These are phyloP conservation scores for Diaphora mendica DNA, from an alignment of 2,888 invertebrate species.

Conservation along the genomic window DNA sequence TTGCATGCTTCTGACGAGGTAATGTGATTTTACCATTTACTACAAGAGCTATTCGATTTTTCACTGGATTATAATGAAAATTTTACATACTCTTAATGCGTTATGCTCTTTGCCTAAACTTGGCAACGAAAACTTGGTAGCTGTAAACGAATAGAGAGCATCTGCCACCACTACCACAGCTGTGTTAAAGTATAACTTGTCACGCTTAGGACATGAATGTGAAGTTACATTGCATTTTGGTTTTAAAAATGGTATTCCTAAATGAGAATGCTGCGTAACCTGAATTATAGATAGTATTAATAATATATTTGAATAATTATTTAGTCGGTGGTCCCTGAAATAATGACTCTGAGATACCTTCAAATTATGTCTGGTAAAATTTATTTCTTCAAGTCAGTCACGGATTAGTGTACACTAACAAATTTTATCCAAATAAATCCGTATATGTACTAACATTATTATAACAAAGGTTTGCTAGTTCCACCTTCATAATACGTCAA, in stretches of 20 bases:
- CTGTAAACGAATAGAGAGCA: slow-evolving; percentile 1
- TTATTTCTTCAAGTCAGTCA: neutral
- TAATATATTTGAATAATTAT: neutral
- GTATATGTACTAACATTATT: slow-evolving; percentile 36
- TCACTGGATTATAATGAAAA: neutral
- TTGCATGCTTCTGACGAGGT: slow-evolving; percentile 14
- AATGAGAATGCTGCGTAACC: neutral
- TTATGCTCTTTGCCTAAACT: neutral
- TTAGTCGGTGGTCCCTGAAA: neutral
- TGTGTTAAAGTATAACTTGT: neutral
- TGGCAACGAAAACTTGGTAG: neutral
- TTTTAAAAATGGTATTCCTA: neutral
- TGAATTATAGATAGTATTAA: neutral
- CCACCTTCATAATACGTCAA: slow-evolving; percentile 55
- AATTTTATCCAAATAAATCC: slow-evolving; percentile 1
- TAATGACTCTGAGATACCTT: neutral
- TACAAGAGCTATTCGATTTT: neutral
- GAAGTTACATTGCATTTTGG: neutral
- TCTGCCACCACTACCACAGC: neutral
- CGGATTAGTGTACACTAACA: neutral
- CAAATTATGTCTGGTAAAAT: neutral
- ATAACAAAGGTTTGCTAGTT: slow-evolving; percentile 62
- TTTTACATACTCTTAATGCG: neutral
- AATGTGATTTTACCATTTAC: slow-evolving; percentile 27
- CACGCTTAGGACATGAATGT: neutral